These are phyloP conservation scores for Morbakka virulenta DNA, from an alignment of 30 jellyfish, hydroid and myxozoan species.

Conservation along the genomic window DNA sequence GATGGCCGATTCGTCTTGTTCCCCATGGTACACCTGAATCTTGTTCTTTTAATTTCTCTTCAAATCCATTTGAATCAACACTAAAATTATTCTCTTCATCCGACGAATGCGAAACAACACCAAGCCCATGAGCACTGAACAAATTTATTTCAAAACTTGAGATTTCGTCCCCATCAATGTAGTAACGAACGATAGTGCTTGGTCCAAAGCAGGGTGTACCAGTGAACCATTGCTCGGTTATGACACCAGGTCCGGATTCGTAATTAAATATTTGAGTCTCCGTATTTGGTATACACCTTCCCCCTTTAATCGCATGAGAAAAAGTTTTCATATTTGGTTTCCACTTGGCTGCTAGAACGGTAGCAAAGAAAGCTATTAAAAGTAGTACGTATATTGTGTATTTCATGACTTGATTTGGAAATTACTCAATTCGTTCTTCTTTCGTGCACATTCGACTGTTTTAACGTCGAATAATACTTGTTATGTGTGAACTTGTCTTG, in stretches of 20 bases:
- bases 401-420: too few relatives aligned
- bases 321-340: conserved; percentile 58
- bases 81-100: too few relatives aligned
- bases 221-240: conserved; percentile 90
- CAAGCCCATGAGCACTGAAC: conserved; percentile 76
- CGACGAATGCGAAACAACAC: conserved; percentile 37
- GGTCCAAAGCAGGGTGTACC: conserved; percentile 64
- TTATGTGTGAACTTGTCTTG: too few relatives aligned
- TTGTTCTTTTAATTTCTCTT: too few relatives aligned
- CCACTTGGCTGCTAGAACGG: conserved; percentile 32
- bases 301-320: conserved; percentile 77
- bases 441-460: too few relatives aligned
- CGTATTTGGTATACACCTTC: conserved; percentile 30
- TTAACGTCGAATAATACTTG: too few relatives aligned
- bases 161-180: conserved; percentile 56
- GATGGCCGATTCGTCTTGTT: conserved; percentile 55
- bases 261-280: conserved; percentile 49
- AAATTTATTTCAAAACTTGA: conserved; percentile 63
- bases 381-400: too few relatives aligned
- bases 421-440: too few relatives aligned
- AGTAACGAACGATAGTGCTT: conserved; percentile 59
- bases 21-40: conserved; percentile 79
- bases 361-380: too few relatives aligned
- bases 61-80: too few relatives aligned
- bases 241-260: conserved; percentile 78